phyloP scores from a whole-genome alignment of 2,888 invertebrate species.

The Zele albiditarsus region DNA sequence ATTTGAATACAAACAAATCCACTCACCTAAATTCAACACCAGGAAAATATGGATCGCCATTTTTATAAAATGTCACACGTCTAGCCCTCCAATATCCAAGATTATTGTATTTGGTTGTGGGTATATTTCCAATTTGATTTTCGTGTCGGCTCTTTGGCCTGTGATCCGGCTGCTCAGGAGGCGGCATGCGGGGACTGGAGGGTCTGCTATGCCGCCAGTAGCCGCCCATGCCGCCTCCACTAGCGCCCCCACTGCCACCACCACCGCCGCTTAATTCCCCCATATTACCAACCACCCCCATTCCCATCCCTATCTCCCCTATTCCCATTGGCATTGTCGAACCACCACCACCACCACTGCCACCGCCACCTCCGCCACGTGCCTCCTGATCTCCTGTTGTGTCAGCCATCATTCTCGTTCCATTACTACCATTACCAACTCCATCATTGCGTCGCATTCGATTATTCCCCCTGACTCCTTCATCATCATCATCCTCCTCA shows the following conservation, averaged over 20 bases:
- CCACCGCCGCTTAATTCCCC: conserved; percentile 43
- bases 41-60: conserved; percentile 94
- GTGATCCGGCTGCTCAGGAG: conserved; percentile 74
- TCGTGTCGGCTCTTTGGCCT: conserved; percentile 77
- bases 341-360: conserved; percentile 42
- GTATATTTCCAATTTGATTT: conserved; percentile 68
- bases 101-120: conserved; percentile 79
- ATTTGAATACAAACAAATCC: not conserved
- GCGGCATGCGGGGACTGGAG: conserved; percentile 75
- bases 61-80: conserved; percentile 91
- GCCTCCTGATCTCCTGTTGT: conserved; percentile 45
- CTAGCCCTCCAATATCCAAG: conserved; percentile 91
- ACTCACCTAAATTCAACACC: conserved; percentile 85
- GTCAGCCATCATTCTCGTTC: conserved; percentile 45
- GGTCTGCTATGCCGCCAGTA: conserved; percentile 74
- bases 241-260: conserved; percentile 60
- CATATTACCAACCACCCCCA: conserved; percentile 44
- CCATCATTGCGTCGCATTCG: conserved; percentile 1
- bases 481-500: conserved; percentile 28
- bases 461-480: conserved; percentile 40
- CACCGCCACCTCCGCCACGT: conserved; percentile 61
- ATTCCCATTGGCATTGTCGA: conserved; percentile 37
- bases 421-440: conserved; percentile 45
- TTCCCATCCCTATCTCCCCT: conserved; percentile 56
- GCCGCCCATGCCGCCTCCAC: conserved; percentile 74